phyloP scores from a whole-genome alignment of 2,797 vertebrate species.

The Sebastes glaucus region DNA sequence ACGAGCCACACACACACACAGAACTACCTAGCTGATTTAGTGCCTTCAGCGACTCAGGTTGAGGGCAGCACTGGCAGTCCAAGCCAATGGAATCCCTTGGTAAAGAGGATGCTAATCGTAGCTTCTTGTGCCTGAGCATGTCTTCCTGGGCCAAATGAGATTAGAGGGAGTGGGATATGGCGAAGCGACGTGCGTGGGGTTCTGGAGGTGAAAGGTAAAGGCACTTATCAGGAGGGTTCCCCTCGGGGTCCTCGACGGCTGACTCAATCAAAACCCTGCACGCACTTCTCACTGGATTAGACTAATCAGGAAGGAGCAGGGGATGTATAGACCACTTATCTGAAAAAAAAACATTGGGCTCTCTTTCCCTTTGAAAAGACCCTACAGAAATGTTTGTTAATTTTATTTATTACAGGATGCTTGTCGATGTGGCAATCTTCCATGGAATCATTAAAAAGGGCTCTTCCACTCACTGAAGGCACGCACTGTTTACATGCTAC shows the following conservation, averaged over 20 bases:
- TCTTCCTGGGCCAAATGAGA: constrained; percentile 86
- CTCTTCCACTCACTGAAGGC: constrained; percentile 81
- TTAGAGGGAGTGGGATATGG: constrained; percentile 78
- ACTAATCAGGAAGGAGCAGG: constrained; percentile 88
- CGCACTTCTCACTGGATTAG: constrained; percentile 88
- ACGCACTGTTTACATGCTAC: constrained; percentile 81
- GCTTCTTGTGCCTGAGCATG: constrained; percentile 82
- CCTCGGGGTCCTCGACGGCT: constrained; percentile 80
- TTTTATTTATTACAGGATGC: constrained; percentile 88
- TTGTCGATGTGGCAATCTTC: constrained; percentile 89
- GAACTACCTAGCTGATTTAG: constrained; percentile 59
- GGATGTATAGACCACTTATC: constrained; percentile 88
- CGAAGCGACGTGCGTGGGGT: constrained; percentile 78
- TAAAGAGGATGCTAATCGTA: constrained; percentile 84
- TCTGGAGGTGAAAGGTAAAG: constrained; percentile 91
- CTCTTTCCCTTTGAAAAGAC: constrained; percentile 86
- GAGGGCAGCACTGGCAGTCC: constrained; percentile 68
- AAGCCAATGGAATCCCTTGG: constrained; percentile 71
- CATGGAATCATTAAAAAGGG: constrained; percentile 84
- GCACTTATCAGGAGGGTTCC: constrained; percentile 86
- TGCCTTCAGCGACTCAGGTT: constrained; percentile 62
- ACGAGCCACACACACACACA: constrained; percentile 27
- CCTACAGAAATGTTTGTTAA: constrained; percentile 90
- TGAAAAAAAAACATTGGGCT: constrained; percentile 84
- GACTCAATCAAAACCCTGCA: constrained; percentile 87